Percentiles rank a stretch among this genome's conserved stretches.
Evolutionary conservation across 2,888 invertebrate species (phyloP).

Genomic region (Clepsis dumicolana): DNA sequence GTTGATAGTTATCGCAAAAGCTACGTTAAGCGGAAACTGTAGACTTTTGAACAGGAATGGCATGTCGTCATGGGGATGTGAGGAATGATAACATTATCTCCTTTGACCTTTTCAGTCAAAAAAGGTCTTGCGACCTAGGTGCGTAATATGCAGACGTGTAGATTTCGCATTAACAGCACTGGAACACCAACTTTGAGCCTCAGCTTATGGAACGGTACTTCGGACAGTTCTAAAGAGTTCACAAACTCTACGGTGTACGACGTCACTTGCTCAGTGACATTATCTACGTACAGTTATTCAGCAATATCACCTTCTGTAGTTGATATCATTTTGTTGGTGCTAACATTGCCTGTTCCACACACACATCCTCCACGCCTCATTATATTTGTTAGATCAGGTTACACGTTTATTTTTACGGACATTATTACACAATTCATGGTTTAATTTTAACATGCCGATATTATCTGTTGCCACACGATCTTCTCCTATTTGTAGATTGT

Average conservation of each 20-base stretch:
- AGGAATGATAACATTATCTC: slow-evolving; percentile 48
- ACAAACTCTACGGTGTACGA: neutral
- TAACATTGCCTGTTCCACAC: slow-evolving; percentile 36
- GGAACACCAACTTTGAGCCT: neutral
- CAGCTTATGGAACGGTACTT: neutral
- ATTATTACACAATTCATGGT: slow-evolving; percentile 16
- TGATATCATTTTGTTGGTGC: neutral
- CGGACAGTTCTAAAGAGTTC: neutral
- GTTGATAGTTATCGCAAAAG: slow-evolving; percentile 44
- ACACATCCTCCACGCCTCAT: neutral
- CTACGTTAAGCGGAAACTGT: slow-evolving; percentile 45
- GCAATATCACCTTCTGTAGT: neutral
- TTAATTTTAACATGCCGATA: slow-evolving; percentile 19
- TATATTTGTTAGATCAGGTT: neutral
- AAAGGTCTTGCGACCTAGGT: slow-evolving; percentile 48
- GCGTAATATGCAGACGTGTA: slow-evolving; percentile 1
- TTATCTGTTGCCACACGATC: slow-evolving; percentile 33
- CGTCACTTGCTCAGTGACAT: neutral
- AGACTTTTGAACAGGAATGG: slow-evolving; percentile 46
- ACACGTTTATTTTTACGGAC: slow-evolving; percentile 13
- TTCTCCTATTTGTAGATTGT: slow-evolving; percentile 51
- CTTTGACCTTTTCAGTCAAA: slow-evolving; percentile 46
- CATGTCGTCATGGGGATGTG: slow-evolving; percentile 46
- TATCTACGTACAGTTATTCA: neutral
- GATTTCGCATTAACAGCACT: neutral